phyloP scores from a whole-genome alignment of 2,113 vertebrate genomes.

The Nymphicus hollandicus region DNA sequence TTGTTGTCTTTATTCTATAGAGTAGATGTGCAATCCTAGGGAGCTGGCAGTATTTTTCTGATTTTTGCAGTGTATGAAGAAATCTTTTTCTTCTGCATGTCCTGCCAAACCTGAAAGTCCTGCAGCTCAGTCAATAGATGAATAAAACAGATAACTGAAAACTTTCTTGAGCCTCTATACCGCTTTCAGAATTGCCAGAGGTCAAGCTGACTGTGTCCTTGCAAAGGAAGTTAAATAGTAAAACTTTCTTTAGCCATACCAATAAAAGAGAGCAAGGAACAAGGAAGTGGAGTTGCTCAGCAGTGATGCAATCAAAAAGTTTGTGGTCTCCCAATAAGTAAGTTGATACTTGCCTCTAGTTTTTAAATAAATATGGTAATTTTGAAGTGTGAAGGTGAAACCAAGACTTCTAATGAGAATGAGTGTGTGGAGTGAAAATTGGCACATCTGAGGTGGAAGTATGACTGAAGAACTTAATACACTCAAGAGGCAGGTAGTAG shows the following conservation, averaged over 20 bases:
- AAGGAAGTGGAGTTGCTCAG: conserved; percentile 10
- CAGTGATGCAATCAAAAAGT: neutral
- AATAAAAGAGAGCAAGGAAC: conserved; percentile 42
- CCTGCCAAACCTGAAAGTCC: conserved; percentile 35
- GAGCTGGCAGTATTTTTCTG: neutral
- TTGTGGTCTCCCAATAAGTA: neutral
- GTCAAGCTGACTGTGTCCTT: conserved; percentile 19
- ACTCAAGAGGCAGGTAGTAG: conserved; percentile 4
- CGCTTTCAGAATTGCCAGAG: neutral
- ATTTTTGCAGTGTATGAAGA: neutral
- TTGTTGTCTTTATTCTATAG: neutral
- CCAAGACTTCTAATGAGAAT: neutral
- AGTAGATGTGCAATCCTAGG: neutral
- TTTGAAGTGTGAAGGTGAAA: conserved; percentile 14
- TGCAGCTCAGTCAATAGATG: conserved; percentile 10
- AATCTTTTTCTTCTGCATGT: neutral
- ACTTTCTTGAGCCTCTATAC: neutral
- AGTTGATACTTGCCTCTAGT: neutral
- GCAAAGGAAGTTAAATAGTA: conserved; percentile 24
- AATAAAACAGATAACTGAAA: conserved; percentile 22
- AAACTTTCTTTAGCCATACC: conserved; percentile 1
- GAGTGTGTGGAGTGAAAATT: neutral
- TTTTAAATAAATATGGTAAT: conserved; percentile 4
- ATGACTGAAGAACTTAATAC: neutral
- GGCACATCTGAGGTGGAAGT: neutral